Evolutionary conservation across 2,888 invertebrate species (phyloP), one percentile per base, ranked within the genome.

Genomic region (Eubasilissa splendida): DNA sequence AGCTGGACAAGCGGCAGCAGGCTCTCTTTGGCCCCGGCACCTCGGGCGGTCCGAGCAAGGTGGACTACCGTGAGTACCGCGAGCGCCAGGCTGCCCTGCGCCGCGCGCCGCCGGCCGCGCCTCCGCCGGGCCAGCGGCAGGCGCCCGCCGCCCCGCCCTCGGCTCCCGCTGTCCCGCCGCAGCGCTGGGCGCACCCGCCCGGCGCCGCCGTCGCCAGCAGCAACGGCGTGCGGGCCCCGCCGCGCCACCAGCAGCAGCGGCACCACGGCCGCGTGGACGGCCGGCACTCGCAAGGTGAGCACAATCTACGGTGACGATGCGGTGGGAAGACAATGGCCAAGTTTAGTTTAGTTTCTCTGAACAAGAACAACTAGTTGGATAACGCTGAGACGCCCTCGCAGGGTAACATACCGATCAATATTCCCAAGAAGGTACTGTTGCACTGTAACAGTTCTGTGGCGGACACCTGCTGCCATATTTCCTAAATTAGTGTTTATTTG

Each of bases 41-140:
- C 85, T 83, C 86, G 78, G 85, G 88, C 77, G 86, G 89, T 79
- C 86, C 90, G 90, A 2, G 91, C 92, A 84, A 91, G 85, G 90
- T 91, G 78, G 91, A 91, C 85, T 91, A 92, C 85, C 91, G 92
- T 79, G 90, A 93, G 10, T 94, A 94, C 86, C 88, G 93, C 33
- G 93, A 94, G 86, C 93, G 93, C 85, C 90, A 92, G 71, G 88
- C 92, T 83, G 92, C 92, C 80, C 86, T 92, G 2, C 92, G 92
- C 79, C 87, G 91, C 82, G 59, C 68, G 0, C 71, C 42, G 3
- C 63, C 63, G 3, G 60, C 31, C 52, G 59, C 53, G 53, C 71
- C 8, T 14, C 75, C 22, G 42, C n/a, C 58, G 8, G 11, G 12
- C 22, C 22, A 80, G 81, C 66, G 22, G 11, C 73, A 56, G 10